These are phyloP conservation scores for Dastarcus helophoroides DNA, from an alignment of 2,888 invertebrate genomes.

Conservation along the genomic window DNA sequence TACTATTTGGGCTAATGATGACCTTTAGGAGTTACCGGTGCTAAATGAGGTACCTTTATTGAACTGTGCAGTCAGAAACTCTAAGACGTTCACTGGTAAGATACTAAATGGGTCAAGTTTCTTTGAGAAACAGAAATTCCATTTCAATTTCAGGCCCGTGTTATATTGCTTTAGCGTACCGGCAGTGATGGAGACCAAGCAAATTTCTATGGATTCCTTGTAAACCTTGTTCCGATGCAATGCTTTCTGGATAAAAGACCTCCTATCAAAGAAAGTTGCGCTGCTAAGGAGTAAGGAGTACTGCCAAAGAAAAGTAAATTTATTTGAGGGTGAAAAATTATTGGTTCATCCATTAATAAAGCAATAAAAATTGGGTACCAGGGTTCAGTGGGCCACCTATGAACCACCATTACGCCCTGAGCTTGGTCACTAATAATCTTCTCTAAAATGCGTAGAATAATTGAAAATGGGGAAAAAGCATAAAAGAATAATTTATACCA, in stretches of 20 bases:
- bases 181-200: constrained; percentile 7
- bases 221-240: constrained; percentile 3
- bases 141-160: constrained; percentile 8
- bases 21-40: constrained; percentile 9
- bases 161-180: constrained; percentile 9
- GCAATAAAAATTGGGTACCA: constrained; percentile 7
- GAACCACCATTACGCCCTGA: constrained; percentile 6
- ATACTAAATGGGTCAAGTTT: constrained; percentile 2
- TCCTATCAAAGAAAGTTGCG: constrained; percentile 7
- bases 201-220: constrained; percentile 8
- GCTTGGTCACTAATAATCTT: constrained; percentile 6
- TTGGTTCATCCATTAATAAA: constrained; percentile 3
- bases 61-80: constrained; percentile 7
- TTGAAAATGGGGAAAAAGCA: constrained; percentile 7
- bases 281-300: neutral
- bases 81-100: constrained; percentile 4
- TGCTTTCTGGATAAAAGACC: constrained; percentile 5
- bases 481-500: constrained; percentile 7
- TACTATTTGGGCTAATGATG: constrained; percentile 9
- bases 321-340: constrained; percentile 5
- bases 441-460: constrained; percentile 3
- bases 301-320: constrained; percentile 4
- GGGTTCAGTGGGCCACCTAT: constrained; percentile 6
- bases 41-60: constrained; percentile 9
- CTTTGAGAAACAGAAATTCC: constrained; percentile 7